These are phyloP conservation scores for Allolobophora icterica DNA, from an alignment of 2,888 invertebrate genomes.

Conservation along the genomic window DNA sequence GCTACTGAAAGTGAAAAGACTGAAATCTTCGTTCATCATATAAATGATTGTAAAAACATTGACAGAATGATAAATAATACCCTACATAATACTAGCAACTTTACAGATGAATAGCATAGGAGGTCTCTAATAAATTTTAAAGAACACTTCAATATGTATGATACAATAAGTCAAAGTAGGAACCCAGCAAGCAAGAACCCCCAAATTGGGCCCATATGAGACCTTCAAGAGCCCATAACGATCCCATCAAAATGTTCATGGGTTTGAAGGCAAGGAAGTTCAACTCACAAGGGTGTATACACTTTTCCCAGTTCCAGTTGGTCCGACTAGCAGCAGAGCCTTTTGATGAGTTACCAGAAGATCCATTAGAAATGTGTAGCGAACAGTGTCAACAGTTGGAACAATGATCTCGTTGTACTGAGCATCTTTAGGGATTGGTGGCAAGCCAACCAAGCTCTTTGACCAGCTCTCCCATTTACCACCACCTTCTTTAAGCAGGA, in stretches of 20 bases:
- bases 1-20: background rate
- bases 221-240: too few relatives aligned
- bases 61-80: background rate
- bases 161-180: background rate
- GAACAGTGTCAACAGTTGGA: conserved; percentile 86
- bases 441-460: conserved; percentile 75
- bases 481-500: conserved; percentile 64
- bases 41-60: background rate
- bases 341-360: conserved; percentile 82
- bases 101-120: background rate
- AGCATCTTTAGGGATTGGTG: conserved; percentile 72
- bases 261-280: background rate
- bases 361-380: conserved; percentile 81
- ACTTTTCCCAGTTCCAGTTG: conserved; percentile 68
- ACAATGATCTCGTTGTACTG: conserved; percentile 94
- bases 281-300: conserved; percentile 64
- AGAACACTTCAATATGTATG: too few relatives aligned
- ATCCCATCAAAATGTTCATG: too few relatives aligned
- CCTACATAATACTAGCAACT: background rate
- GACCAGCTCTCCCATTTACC: conserved; percentile 93
- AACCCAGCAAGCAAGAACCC: too few relatives aligned
- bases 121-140: too few relatives aligned
- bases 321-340: conserved; percentile 79
- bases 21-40: background rate
- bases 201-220: too few relatives aligned